Conservation (phyloP, 2,888 invertebrate species). For the Mesodorylaimus sp. region DNA sequence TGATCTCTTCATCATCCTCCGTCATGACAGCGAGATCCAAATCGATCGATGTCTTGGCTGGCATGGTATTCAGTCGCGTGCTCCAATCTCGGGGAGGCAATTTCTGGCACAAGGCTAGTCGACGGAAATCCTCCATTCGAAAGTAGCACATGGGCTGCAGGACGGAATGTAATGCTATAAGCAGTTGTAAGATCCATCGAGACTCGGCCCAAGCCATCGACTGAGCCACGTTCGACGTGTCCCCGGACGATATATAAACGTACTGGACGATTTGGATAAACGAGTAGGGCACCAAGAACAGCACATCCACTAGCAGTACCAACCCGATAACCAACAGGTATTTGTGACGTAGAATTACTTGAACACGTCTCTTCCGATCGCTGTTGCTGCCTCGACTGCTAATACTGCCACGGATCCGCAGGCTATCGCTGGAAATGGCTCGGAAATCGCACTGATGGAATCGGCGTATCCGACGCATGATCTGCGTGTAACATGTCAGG, state of each 20-base stretch:
- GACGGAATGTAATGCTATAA: conserved; percentile 28
- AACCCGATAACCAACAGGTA: conserved; percentile 28
- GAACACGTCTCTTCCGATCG: background rate
- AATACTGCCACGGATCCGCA: too few relatives aligned
- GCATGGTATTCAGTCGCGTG: too few relatives aligned
- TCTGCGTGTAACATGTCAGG: conserved; percentile 17
- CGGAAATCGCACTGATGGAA: conserved; percentile 17
- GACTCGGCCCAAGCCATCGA: background rate
- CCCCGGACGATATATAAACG: background rate
- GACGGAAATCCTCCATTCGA: conserved; percentile 27
- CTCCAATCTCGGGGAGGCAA: too few relatives aligned
- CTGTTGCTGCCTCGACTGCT: background rate
- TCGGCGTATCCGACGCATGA: conserved; percentile 23
- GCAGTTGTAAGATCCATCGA: conserved; percentile 16
- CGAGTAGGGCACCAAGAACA: conserved; percentile 27
- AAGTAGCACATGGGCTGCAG: conserved; percentile 27
- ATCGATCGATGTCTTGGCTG: too few relatives aligned
- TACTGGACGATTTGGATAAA: conserved; percentile 12
- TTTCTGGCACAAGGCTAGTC: conserved; percentile 15
- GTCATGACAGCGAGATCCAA: too few relatives aligned
- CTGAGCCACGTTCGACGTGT: background rate
- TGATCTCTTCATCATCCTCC: too few relatives aligned
- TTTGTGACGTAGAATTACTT: conserved; percentile 23
- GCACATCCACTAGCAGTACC: conserved; percentile 25
- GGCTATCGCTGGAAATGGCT: background rate